Percentiles rank a stretch among this genome's conserved stretches.
These are phyloP conservation scores for Spondyliosoma cantharus DNA, from an alignment of 2,797 vertebrate genomes.

Conservation along the genomic window DNA sequence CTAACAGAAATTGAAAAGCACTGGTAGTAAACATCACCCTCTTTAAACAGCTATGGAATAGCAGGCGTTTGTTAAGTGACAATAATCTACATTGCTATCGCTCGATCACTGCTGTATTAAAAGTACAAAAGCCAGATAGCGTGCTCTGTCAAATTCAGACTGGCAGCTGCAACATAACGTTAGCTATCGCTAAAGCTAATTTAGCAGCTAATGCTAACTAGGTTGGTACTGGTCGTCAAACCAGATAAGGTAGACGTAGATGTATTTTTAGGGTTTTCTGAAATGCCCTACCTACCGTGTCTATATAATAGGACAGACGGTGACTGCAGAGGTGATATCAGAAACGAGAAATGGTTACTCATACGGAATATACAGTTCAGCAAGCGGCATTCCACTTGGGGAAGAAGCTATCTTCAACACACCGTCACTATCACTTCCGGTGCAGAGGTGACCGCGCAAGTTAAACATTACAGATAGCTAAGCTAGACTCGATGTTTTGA, in stretches of 20 bases:
- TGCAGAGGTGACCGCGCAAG: constrained; percentile 59
- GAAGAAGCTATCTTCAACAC: constrained; percentile 23
- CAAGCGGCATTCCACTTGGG: constrained; percentile 28
- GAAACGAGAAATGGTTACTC: not conserved
- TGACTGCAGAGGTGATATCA: constrained; percentile 9
- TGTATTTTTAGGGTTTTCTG: not conserved
- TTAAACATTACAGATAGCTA: constrained; percentile 24
- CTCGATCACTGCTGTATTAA: not conserved
- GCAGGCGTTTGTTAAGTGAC: not conserved
- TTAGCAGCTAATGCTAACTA: constrained; percentile 59
- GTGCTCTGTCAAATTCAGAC: not conserved
- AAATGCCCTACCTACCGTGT: constrained; percentile 47
- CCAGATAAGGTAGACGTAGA: not conserved
- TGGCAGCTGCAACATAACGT: constrained; percentile 22
- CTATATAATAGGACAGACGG: constrained; percentile 19
- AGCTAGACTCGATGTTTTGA: not conserved
- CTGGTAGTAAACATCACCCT: not conserved
- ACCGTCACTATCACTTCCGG: constrained; percentile 67
- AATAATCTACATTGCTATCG: not conserved
- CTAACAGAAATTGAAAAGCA: not conserved
- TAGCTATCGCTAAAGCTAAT: constrained; percentile 35
- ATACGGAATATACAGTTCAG: constrained; percentile 23
- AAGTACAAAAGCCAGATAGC: not conserved
- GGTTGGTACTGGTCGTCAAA: constrained; percentile 2
- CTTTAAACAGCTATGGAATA: not conserved